Evolutionary conservation across 2,113 vertebrate genomes (phyloP), one percentile per base, ranked within the genome.

Genomic region (Morone saxatilis): DNA sequence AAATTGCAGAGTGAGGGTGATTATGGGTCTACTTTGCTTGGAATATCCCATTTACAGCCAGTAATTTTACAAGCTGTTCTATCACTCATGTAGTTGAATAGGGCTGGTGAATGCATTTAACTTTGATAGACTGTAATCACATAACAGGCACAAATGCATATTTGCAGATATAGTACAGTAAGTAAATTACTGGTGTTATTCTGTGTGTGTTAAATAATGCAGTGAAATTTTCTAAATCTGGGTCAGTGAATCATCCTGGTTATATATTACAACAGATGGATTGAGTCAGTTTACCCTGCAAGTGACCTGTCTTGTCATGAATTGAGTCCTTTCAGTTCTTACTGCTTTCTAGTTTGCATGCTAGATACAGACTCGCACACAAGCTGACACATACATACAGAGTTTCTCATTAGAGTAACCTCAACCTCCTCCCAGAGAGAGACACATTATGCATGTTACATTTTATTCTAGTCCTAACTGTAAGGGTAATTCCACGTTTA

Each of bases 191-290:
- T 53, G 54, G 50, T 31, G 43, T 31, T n/a, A n/a, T n/a, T 73
- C 72, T 73, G 50, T 38, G 17, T 81, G 53, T 11, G 69, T 78
- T 84, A 59, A 91, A 90, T 91, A 88, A 90, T 83, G 74, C 67
- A 80, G 67, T 16, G 20, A 25, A 72, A 68, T 54, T 78, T 6
- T 79, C 40, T 66, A 51, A 60, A 91, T 88, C 60, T 83, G 43
- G 50, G 76, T 83, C 85, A 86, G 50, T 50, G 84, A 88, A 53
- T 83, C 63, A 60, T 83, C 57, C 45, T 31, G 57, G 57, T 78
- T 72, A 7, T 68, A 73, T 60, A 71, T 76, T 43, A 68, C 72
- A 78, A 67, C 54, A 73, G 53, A 72, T 31, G 78, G 76, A 67
- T 77, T 17, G 22, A 82, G 57, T 61, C 22, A 22, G 57, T 83